These are phyloP conservation scores for Gnathonemus echidnorhynchus DNA, from an alignment of 2,113 vertebrate species.

Conservation along the genomic window DNA sequence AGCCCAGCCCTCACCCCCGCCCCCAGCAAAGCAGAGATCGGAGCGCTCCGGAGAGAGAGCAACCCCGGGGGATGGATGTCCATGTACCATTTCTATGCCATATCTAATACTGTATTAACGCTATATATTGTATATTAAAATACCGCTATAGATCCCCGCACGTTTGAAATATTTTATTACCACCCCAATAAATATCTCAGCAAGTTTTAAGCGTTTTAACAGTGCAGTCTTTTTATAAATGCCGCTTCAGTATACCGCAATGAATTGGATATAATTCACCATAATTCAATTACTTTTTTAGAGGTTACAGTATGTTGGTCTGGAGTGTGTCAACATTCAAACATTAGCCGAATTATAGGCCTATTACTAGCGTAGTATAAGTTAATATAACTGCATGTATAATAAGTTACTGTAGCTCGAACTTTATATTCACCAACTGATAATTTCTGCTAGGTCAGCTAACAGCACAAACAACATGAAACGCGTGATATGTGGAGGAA, in stretches of 20 bases:
- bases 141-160: background rate
- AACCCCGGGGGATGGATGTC: background rate
- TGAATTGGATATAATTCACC: background rate
- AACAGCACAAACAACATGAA: background rate
- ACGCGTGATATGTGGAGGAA: background rate
- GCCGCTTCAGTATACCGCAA: background rate
- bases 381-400: background rate
- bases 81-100: background rate
- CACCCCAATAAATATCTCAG: background rate
- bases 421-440: background rate
- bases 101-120: background rate
- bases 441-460: background rate
- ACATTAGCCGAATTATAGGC: background rate
- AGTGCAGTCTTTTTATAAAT: background rate
- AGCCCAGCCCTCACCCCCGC: slow-evolving; percentile 51
- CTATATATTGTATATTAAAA: background rate
- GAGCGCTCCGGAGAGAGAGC: background rate
- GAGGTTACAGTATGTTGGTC: background rate
- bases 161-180: background rate
- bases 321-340: background rate
- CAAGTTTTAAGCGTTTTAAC: background rate
- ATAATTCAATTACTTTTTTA: background rate
- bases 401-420: background rate
- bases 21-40: background rate
- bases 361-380: background rate